phyloP scores from a whole-genome alignment of 2,888 invertebrate species.

The Sphaerophoria rueppellii region DNA sequence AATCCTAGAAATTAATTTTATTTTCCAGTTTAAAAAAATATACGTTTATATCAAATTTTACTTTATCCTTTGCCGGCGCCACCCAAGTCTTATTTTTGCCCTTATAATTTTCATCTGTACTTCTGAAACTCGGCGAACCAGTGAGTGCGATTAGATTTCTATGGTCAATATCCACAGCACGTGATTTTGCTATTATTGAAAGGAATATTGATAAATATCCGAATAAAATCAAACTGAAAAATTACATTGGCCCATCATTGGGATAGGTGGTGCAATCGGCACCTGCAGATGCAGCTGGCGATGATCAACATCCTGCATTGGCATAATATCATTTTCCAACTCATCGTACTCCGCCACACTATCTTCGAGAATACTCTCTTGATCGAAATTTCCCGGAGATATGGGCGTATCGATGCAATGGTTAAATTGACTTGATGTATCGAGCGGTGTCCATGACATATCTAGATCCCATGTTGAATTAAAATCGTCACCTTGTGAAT shows the following conservation, averaged over 20 bases:
- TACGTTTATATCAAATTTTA: constrained; percentile 40
- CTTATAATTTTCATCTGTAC: constrained; percentile 61
- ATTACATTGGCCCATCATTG: constrained; percentile 52
- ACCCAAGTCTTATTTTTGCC: constrained; percentile 75
- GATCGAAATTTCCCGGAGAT: constrained; percentile 87
- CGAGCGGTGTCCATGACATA: constrained; percentile 81
- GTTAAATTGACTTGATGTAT: constrained; percentile 80
- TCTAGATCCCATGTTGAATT: constrained; percentile 82
- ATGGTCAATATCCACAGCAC: constrained; percentile 88
- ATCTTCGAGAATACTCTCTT: constrained; percentile 83
- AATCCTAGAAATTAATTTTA: constrained; percentile 75
- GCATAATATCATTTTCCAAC: constrained; percentile 81
- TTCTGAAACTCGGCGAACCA: constrained; percentile 84
- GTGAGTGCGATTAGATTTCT: constrained; percentile 92
- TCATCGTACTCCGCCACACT: constrained; percentile 86
- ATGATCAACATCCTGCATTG: constrained; percentile 84
- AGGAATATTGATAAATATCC: neutral
- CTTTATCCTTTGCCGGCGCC: constrained; percentile 70
- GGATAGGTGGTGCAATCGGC: constrained; percentile 81
- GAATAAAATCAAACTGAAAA: neutral
- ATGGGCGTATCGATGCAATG: constrained; percentile 84
- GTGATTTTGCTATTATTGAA: constrained; percentile 77
- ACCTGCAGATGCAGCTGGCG: constrained; percentile 83
- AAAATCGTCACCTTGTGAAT: constrained; percentile 77
- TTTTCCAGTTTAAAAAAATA: neutral